A percentile compares a stretch with the other conserved stretches of the same genome.
Evolutionary conservation across 2,797 vertebrate species (phyloP).

Genomic region (Cryptoprocta ferox): DNA sequence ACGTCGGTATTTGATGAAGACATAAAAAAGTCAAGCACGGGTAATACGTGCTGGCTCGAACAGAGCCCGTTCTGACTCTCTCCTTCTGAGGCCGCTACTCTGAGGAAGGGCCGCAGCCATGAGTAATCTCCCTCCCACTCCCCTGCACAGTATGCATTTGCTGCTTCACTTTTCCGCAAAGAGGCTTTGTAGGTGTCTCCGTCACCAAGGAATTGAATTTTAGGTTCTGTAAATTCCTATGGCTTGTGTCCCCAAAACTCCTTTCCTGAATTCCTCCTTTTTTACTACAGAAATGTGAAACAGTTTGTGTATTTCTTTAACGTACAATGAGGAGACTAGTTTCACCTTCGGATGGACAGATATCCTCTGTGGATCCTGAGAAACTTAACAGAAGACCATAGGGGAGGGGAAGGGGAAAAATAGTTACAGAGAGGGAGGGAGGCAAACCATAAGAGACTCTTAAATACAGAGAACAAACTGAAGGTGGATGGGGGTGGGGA

Average conservation of each 20-base stretch:
- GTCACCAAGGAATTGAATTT: conserved; percentile 53
- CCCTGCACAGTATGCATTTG: neutral
- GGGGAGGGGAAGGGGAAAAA: no score
- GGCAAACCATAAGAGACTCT: no score
- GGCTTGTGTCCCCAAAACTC: conserved; percentile 46
- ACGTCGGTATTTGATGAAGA: conserved; percentile 69
- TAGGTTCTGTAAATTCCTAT: conserved; percentile 38
- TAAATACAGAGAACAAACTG: no score
- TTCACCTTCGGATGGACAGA: conserved; percentile 1
- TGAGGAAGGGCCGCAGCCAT: conserved; percentile 12
- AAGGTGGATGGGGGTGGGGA: no score
- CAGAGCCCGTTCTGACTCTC: neutral
- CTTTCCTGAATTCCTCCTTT: conserved; percentile 45
- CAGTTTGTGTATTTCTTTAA: neutral
- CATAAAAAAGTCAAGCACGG: conserved; percentile 66
- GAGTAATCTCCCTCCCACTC: neutral
- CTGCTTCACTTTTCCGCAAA: neutral
- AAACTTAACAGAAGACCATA: no score
- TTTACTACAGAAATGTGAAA: neutral
- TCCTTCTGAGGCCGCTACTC: neutral
- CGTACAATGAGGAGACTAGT: neutral
- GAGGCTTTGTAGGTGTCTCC: conserved; percentile 13
- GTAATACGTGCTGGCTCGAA: conserved; percentile 39
- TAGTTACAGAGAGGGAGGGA: no score
- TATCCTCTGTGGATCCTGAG: no score